Evolutionary conservation across 2,888 invertebrate genomes (phyloP).

Genomic region (Polylopha cassiicola): DNA sequence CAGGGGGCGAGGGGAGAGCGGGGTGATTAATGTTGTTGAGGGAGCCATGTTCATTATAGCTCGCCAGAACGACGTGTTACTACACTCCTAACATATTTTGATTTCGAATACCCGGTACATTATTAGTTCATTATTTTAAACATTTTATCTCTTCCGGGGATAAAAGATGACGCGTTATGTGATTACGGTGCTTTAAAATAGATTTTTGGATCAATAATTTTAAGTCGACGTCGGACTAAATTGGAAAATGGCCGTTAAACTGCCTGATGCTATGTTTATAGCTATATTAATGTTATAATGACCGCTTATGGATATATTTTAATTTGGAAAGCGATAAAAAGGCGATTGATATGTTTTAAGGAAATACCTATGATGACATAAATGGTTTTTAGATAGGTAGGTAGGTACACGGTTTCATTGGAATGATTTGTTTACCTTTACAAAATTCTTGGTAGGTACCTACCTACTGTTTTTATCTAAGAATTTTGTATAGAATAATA

Average conservation of each 20-base stretch:
- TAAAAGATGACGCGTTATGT: constrained; percentile 56
- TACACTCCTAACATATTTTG: constrained; percentile 71
- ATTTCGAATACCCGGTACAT: constrained; percentile 55
- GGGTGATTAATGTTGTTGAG: constrained; percentile 69
- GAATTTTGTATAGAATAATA: too few species aligned
- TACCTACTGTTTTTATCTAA: too few species aligned
- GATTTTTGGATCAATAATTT: constrained; percentile 36
- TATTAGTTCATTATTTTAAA: constrained; percentile 70
- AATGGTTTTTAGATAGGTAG: too few species aligned
- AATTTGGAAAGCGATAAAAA: constrained; percentile 15
- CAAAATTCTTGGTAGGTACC: too few species aligned
- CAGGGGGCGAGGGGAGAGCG: constrained; percentile 50
- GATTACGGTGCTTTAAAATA: constrained; percentile 46
- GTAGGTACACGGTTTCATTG: too few species aligned
- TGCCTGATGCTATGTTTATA: constrained; percentile 14
- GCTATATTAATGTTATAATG: constrained; percentile 17
- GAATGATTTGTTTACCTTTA: too few species aligned
- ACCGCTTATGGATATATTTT: constrained; percentile 10
- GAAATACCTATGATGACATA: too few species aligned
- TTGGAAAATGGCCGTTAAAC: constrained; percentile 6
- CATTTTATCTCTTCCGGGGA: constrained; percentile 68
- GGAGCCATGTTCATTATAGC: constrained; percentile 77
- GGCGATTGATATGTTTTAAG: constrained; percentile 4
- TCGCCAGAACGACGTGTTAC: constrained; percentile 74
- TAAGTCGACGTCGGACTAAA: constrained; percentile 30